A percentile compares a stretch with the other conserved stretches of the same genome.
Evolutionary conservation across 2,888 invertebrate species (phyloP).

Genomic region (Watsonalla binaria): DNA sequence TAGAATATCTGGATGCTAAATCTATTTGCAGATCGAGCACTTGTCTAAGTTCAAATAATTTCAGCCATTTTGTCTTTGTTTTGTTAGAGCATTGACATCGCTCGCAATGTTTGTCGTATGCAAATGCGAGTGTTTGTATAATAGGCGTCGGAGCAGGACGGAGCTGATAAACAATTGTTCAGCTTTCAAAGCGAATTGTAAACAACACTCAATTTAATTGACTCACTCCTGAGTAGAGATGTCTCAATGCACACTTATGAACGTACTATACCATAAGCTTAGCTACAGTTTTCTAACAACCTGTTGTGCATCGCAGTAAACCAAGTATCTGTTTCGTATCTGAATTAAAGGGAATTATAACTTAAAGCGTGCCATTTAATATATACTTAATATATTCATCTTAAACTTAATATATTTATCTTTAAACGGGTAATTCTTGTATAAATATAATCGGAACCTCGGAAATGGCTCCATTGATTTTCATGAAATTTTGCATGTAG

Average conservation of each 20-base stretch:
- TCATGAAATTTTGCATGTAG: too few species aligned
- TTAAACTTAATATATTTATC: too few species aligned
- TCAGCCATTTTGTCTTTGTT: background rate
- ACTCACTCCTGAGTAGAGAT: background rate
- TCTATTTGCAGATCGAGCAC: background rate
- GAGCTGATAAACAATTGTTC: constrained; percentile 20
- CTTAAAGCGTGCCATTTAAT: background rate
- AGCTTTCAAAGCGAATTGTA: constrained; percentile 11
- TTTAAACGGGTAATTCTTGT: too few species aligned
- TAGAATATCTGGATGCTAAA: background rate
- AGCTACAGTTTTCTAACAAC: too few species aligned
- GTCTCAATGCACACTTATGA: background rate
- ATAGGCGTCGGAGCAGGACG: constrained; percentile 4
- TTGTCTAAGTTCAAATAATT: background rate
- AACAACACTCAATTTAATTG: constrained; percentile 22
- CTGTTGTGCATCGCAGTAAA: too few species aligned
- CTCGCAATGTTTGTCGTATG: background rate
- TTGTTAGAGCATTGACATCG: background rate
- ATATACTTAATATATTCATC: background rate
- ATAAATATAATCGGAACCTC: too few species aligned
- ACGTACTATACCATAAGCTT: background rate
- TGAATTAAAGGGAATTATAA: background rate
- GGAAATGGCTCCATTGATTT: too few species aligned
- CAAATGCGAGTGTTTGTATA: constrained; percentile 3
- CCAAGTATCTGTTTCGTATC: background rate